Evolutionary conservation across 2,888 invertebrate species (phyloP).

Genomic region (Adineta ricciae): DNA sequence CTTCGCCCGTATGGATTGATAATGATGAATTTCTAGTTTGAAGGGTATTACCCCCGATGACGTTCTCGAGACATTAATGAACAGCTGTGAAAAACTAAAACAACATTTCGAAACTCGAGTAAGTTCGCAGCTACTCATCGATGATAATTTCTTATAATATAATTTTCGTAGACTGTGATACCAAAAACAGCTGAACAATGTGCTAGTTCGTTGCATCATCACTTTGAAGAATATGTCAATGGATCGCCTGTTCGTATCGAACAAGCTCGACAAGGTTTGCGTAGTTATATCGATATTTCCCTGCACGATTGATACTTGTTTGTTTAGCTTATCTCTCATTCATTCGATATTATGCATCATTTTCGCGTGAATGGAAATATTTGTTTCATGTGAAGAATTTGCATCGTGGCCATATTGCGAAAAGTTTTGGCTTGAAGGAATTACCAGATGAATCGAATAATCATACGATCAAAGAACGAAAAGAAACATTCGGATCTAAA

Average conservation of each 20-base stretch:
- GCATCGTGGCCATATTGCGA: conserved; percentile 84
- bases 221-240: conserved; percentile 32
- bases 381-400: conserved; percentile 69
- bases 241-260: background rate
- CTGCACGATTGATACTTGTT: background rate
- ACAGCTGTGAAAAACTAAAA: background rate
- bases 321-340: conserved; percentile 70
- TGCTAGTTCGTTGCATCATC: conserved; percentile 1
- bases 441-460: conserved; percentile 57
- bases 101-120: conserved; percentile 22
- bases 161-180: background rate
- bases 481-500: background rate
- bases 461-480: background rate
- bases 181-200: conserved; percentile 20
- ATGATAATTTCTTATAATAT: too few species aligned
- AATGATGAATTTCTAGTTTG: background rate
- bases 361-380: conserved; percentile 67
- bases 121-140: too few species aligned
- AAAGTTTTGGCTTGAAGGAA: conserved; percentile 75
- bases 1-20: too few species aligned
- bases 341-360: conserved; percentile 78
- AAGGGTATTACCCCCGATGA: background rate
- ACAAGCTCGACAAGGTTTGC: conserved; percentile 17
- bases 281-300: too few species aligned
- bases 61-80: background rate